Evolutionary conservation across 1,140 invertebrate genomes (phyloP).

Genomic region (Lysiphlebus fabarum): DNA sequence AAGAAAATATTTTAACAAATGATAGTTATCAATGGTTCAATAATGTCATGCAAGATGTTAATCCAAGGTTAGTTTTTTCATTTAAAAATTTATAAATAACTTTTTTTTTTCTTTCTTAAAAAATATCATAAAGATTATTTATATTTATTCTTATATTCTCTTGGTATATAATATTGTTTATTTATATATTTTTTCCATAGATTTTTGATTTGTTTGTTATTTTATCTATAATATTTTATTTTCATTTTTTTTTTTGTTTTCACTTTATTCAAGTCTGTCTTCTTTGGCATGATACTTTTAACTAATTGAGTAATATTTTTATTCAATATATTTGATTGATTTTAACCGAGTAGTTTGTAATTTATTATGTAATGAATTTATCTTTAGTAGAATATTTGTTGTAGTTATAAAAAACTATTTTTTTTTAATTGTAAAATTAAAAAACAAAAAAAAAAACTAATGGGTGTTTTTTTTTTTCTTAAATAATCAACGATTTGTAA

Average conservation of each 20-base stretch:
- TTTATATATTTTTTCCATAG: neutral
- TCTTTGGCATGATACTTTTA: no score
- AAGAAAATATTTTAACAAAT: slow-evolving; percentile 34
- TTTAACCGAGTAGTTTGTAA: no score
- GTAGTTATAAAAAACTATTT: no score
- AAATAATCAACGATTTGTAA: no score
- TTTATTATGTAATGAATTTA: no score
- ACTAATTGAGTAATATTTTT: no score
- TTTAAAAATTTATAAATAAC: neutral
- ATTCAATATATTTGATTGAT: no score
- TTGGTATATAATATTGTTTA: neutral
- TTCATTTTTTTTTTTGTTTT: slow-evolving; percentile 5
- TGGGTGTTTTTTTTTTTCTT: no score
- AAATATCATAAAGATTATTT: no score
- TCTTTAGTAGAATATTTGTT: no score
- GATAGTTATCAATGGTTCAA: slow-evolving; percentile 50
- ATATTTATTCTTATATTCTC: slow-evolving; percentile 7
- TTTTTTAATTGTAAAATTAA: no score
- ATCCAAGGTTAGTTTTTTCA: slow-evolving; percentile 43
- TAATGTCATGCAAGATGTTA: slow-evolving; percentile 48
- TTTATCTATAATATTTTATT: neutral
- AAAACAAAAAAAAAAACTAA: slow-evolving; percentile 15
- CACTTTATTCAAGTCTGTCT: neutral
- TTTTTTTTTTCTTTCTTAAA: no score
- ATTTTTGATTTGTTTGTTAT: neutral